Conservation (phyloP, 2,113 vertebrate genomes). For the Leptodactylus fuscus region DNA sequence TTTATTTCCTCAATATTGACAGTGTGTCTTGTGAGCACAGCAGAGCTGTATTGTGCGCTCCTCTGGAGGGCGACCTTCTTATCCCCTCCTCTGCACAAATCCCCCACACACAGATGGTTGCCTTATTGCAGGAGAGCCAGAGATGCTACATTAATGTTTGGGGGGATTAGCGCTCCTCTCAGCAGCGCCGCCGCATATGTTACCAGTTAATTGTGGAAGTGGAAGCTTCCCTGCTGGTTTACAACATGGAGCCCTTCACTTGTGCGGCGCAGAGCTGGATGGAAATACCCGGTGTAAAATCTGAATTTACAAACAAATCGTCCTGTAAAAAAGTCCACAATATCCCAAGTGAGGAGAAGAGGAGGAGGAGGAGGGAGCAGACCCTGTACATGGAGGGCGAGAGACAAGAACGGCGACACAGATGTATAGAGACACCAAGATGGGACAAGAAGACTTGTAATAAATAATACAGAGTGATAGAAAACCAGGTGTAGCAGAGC, state of each 20-base stretch:
- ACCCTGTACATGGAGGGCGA: neutral
- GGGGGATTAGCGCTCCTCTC: slow-evolving; percentile 81
- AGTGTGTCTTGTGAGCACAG: no score
- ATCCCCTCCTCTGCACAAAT: slow-evolving; percentile 71
- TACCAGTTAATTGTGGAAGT: slow-evolving; percentile 82
- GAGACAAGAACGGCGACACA: no score
- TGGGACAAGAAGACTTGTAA: neutral
- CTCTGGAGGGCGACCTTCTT: slow-evolving; percentile 61
- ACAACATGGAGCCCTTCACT: slow-evolving; percentile 77
- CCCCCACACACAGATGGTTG: slow-evolving; percentile 78
- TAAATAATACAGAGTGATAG: no score
- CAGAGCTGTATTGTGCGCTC: slow-evolving; percentile 68
- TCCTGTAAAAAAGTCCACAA: slow-evolving; percentile 67
- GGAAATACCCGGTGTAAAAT: no score
- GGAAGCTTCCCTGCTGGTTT: slow-evolving; percentile 79
- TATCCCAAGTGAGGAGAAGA: neutral
- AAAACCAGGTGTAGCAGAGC: neutral
- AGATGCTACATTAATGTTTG: slow-evolving; percentile 82
- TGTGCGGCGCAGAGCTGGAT: slow-evolving; percentile 73
- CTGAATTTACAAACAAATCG: no score
- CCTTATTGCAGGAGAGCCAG: slow-evolving; percentile 81
- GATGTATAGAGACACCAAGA: no score
- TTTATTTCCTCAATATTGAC: no score
- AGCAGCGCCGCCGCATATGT: no score
- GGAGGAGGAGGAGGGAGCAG: neutral